Evolutionary conservation across 2,888 invertebrate genomes (phyloP).

Genomic region (Heliconius ismenius): DNA sequence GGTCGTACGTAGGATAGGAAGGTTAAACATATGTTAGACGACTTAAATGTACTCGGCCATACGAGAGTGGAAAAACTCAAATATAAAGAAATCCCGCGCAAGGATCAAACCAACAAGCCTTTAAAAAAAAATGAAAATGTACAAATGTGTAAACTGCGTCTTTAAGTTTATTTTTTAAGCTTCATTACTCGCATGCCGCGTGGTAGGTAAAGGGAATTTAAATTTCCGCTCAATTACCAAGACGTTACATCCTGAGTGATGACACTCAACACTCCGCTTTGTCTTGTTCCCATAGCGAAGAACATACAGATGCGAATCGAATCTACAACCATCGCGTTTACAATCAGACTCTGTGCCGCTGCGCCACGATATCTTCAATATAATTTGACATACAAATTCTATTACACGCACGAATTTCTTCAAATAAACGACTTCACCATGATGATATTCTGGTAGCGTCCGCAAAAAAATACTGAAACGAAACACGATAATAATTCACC

Average conservation of each 20-base stretch:
- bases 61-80: too few species aligned
- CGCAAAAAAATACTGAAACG: constrained; percentile 1
- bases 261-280: neutral
- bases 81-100: too few species aligned
- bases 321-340: neutral
- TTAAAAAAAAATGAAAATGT: too few species aligned
- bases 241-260: neutral
- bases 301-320: neutral
- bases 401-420: neutral
- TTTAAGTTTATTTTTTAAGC: too few species aligned
- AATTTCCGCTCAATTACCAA: neutral
- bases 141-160: too few species aligned
- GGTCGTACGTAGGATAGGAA: too few species aligned
- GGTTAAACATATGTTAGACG: too few species aligned
- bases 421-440: neutral
- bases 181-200: too few species aligned
- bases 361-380: neutral
- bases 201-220: too few species aligned
- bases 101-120: too few species aligned
- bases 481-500: constrained; percentile 16
- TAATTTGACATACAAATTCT: neutral
- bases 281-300: neutral
- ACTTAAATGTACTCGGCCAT: too few species aligned
- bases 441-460: constrained; percentile 5
- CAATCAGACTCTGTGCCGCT: neutral